These are phyloP conservation scores for Botrylloides violaceus DNA, from an alignment of 23 tunicate species.

Conservation along the genomic window DNA sequence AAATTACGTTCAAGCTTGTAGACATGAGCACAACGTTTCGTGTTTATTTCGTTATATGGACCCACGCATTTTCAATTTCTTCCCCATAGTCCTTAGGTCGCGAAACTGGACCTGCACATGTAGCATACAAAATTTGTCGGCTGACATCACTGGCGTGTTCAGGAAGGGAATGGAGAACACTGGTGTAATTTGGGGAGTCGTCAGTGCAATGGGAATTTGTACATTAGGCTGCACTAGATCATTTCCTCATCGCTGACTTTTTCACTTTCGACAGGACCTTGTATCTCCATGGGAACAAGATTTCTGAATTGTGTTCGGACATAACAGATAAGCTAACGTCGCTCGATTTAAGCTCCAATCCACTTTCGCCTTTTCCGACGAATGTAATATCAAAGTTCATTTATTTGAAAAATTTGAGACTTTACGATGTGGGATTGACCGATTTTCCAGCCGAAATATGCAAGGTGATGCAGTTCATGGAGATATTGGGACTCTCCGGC, in stretches of 20 bases:
- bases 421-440: slow-evolving; percentile 29
- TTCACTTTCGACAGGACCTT: slow-evolving; percentile 11
- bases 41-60: neutral
- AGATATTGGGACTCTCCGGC: slow-evolving; percentile 39
- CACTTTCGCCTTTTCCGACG: slow-evolving; percentile 34
- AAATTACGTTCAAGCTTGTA: neutral
- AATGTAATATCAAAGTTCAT: slow-evolving; percentile 26
- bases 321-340: slow-evolving; percentile 25
- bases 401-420: slow-evolving; percentile 49
- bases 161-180: too few relatives aligned
- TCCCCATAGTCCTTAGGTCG: neutral
- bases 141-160: too few relatives aligned
- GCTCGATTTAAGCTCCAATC: slow-evolving; percentile 67
- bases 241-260: too few relatives aligned
- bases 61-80: neutral
- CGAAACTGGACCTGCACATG: too few relatives aligned
- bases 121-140: too few relatives aligned
- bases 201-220: too few relatives aligned
- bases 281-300: slow-evolving; percentile 4
- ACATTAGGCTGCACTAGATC: too few relatives aligned
- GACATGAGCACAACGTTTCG: too few relatives aligned
- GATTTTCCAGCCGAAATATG: slow-evolving; percentile 63
- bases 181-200: too few relatives aligned
- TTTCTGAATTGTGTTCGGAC: neutral
- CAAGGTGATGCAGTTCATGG: slow-evolving; percentile 56